A percentile compares a stretch with the other conserved stretches of the same genome.
Conservation (phyloP, 2,888 invertebrate species). For the Leucania comma region DNA sequence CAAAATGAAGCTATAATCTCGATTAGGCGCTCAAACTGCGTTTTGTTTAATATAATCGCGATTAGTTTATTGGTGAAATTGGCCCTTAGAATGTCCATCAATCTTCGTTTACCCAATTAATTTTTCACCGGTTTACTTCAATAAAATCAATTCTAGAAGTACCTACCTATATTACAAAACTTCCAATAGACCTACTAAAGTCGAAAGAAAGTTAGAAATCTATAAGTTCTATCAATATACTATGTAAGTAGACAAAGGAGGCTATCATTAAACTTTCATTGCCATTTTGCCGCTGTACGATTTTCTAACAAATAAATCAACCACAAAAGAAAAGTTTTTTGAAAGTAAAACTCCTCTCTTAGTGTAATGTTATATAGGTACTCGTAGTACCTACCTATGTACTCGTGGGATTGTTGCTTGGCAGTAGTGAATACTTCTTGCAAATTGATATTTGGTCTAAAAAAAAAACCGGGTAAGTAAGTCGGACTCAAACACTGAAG, state of each 20-base stretch:
- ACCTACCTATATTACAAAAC: background rate
- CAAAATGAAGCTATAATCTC: too few relatives aligned
- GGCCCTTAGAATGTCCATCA: too few relatives aligned
- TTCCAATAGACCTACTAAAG: background rate
- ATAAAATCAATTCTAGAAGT: background rate
- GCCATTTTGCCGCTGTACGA: conserved; percentile 43
- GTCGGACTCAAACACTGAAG: too few relatives aligned
- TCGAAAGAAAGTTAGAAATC: conserved; percentile 21
- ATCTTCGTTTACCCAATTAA: background rate
- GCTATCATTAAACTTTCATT: conserved; percentile 56
- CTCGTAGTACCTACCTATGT: background rate
- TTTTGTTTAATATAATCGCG: too few relatives aligned
- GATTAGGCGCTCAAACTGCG: too few relatives aligned
- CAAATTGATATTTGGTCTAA: background rate
- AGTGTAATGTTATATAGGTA: conserved; percentile 22
- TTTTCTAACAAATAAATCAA: conserved; percentile 54
- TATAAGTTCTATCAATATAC: conserved; percentile 28
- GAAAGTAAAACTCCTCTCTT: conserved; percentile 35
- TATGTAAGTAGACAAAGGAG: conserved; percentile 38
- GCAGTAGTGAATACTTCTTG: background rate
- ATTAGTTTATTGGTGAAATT: too few relatives aligned
- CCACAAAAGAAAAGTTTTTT: conserved; percentile 46
- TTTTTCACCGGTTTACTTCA: background rate
- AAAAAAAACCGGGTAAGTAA: too few relatives aligned
- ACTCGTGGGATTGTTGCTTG: conserved; percentile 15